Evolutionary conservation across 1,140 invertebrate species (phyloP), one percentile per base, ranked within the genome.

Genomic region (Drosophila fuyamai): DNA sequence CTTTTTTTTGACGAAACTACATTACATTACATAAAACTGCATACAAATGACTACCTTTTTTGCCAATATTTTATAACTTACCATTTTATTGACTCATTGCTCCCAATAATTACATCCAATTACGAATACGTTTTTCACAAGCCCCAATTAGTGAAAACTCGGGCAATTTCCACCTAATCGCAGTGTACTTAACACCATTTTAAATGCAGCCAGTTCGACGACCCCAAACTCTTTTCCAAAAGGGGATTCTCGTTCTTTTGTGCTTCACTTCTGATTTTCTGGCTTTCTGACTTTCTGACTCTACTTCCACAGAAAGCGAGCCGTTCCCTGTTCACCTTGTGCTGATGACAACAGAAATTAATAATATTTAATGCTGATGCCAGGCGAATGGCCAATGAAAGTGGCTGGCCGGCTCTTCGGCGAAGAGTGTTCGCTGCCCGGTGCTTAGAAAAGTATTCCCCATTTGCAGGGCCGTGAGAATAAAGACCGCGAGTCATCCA

Each of bases 401-500:
- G 82, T 86, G 50, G 43, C 60, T 62, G 44, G 40, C 50, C 43
- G 44, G 36, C 66, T 65, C 62, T 83, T 84, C 77, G 82, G 67
- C 82, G 73, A 85, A 85, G 63, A 82, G 48, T 86, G 55, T 76
- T 82, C 71, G 78, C 32, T 61, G 38, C 27, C 36, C 50, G 38
- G 32, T 60, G 60, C 32, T 32, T 40, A 70, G 43, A 50, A 86
- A 72, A 76, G 51, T 77, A 48, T 50, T 73, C 29, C 50, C 57
- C 32, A 43, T 44, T 44, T 55, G 54, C 71, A 76, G 76, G 78
- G 83, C 72, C 83, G 83, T 88, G 83, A 79, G 83, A 88, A 88
- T 77, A 56, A 63, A 29, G n/a, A 29, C 9, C 5, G 9, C 36
- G 36, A 71, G 38, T 56, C 35, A 53, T 56, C 35, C 57, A 55